Conservation (phyloP, 2,113 vertebrate genomes). For the Platysternon megacephalum region DNA sequence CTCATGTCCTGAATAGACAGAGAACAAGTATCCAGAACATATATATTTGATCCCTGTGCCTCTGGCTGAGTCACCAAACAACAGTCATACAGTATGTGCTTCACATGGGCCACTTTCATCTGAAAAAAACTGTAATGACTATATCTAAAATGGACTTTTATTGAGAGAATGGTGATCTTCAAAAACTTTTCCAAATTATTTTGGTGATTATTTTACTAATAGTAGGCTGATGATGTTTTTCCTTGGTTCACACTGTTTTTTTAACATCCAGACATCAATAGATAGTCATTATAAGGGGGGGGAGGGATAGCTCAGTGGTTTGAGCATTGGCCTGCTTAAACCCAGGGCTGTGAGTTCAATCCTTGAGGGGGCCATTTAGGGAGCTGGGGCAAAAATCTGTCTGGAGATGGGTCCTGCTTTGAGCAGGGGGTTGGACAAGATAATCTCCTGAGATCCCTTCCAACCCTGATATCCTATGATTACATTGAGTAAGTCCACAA, state of each 20-base stretch:
- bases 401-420: too few relatives aligned
- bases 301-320: too few relatives aligned
- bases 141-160: neutral
- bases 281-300: neutral
- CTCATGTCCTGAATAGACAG: neutral
- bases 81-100: neutral
- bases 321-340: too few relatives aligned
- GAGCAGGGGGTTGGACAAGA: too few relatives aligned
- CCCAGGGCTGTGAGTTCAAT: too few relatives aligned
- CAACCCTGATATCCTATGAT: too few relatives aligned
- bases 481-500: neutral
- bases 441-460: too few relatives aligned
- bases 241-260: neutral
- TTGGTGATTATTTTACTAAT: neutral
- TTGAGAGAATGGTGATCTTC: neutral
- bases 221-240: neutral
- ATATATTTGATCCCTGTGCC: neutral
- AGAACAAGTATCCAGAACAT: slow-evolving; percentile 37
- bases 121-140: neutral
- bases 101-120: neutral
- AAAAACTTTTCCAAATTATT: neutral
- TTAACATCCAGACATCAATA: neutral
- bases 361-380: too few relatives aligned
- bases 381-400: too few relatives aligned
- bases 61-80: neutral